Evolutionary conservation across 2,113 vertebrate species (phyloP).

Genomic region (Toxostoma redivivum): DNA sequence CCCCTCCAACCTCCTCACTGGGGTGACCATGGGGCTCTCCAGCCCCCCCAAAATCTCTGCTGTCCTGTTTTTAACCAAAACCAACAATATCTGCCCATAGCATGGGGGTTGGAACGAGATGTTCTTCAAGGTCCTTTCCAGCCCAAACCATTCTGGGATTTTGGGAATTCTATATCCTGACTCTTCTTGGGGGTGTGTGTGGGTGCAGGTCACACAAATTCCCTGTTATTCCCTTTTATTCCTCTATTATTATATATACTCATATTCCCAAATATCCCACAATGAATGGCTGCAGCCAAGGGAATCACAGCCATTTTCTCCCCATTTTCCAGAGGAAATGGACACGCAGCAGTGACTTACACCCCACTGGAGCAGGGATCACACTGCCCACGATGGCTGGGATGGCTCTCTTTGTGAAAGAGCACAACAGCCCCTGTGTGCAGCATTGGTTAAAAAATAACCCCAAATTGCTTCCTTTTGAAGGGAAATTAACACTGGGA

Average conservation of each 20-base stretch:
- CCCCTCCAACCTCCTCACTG: not conserved
- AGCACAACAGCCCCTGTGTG: not conserved
- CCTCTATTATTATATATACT: no score
- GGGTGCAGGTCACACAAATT: not conserved
- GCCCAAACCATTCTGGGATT: not conserved
- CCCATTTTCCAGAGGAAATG: not conserved
- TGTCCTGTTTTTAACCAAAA: not conserved
- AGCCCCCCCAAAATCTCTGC: no score
- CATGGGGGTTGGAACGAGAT: not conserved
- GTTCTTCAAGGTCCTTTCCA: not conserved
- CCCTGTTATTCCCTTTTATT: not conserved
- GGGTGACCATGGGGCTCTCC: not conserved
- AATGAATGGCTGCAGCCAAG: not conserved
- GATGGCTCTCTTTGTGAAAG: not conserved
- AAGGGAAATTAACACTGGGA: not conserved
- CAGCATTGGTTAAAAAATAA: not conserved
- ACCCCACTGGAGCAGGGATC: not conserved
- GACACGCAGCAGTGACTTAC: accelerated
- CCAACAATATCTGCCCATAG: not conserved
- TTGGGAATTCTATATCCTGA: not conserved
- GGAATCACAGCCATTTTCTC: not conserved
- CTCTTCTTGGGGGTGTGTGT: not conserved
- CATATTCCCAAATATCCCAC: no score
- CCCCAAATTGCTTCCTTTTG: not conserved
- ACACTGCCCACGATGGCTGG: accelerated